Conservation (phyloP, 2,888 invertebrate genomes). For the Oscheius sp. region DNA sequence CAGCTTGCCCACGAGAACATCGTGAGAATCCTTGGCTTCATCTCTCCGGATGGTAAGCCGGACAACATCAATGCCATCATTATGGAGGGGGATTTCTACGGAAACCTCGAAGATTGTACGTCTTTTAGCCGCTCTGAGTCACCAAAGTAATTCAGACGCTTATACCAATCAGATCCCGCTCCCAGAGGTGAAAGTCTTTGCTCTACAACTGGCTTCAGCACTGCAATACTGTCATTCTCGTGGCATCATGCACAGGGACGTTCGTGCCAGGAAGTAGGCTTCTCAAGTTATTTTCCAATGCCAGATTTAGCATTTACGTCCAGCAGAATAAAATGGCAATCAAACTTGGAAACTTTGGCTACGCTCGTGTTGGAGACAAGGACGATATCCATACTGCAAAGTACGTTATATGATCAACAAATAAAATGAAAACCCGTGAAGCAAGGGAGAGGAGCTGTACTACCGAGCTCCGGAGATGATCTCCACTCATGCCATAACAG, state of each 20-base stretch:
- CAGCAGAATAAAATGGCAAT: background rate
- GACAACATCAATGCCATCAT: conserved; percentile 3
- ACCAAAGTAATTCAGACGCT: too few species aligned
- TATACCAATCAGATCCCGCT: background rate
- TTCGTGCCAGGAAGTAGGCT: conserved; percentile 1
- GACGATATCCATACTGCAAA: background rate
- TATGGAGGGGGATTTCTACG: background rate
- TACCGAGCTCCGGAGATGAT: conserved; percentile 10
- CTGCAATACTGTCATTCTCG: background rate
- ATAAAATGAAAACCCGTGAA: background rate
- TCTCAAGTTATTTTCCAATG: background rate
- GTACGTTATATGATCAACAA: background rate
- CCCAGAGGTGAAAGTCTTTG: background rate
- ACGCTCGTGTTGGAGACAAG: background rate
- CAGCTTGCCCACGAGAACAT: conserved; percentile 2
- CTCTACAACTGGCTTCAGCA: background rate
- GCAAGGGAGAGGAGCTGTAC: background rate
- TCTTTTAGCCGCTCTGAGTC: background rate
- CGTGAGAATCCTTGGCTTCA: background rate
- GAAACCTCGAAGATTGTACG: background rate
- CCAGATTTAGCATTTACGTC: background rate
- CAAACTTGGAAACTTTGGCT: too few species aligned
- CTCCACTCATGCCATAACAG: background rate
- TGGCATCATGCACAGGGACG: conserved; percentile 1
- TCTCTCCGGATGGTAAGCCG: background rate